phyloP scores from a whole-genome alignment of 64 coral and sea anemone genomes.

The Pocillopora damicornis region DNA sequence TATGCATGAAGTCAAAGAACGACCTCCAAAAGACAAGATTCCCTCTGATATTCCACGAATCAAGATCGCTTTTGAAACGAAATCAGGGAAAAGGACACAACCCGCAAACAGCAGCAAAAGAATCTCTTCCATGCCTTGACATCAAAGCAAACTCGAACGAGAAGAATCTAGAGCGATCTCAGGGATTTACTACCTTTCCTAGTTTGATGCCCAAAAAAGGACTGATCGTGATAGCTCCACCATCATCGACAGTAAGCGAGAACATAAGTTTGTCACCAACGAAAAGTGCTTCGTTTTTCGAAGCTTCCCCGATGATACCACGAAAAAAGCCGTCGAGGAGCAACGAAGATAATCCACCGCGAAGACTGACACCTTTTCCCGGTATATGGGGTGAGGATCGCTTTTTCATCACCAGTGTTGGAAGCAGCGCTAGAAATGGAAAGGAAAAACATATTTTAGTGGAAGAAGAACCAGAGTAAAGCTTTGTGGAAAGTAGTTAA shows the following conservation, averaged over 20 bases:
- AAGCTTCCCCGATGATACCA: background rate
- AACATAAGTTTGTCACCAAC: background rate
- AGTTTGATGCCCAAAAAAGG: background rate
- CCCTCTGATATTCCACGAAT: background rate
- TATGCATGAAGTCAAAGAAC: background rate
- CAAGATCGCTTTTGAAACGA: background rate
- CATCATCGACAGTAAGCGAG: background rate
- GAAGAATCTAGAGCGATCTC: background rate
- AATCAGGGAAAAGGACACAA: background rate
- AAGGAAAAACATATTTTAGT: background rate
- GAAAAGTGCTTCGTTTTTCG: background rate
- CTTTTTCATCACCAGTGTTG: background rate
- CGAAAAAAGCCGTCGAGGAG: background rate
- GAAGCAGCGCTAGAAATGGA: background rate
- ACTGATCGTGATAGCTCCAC: background rate
- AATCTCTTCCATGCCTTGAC: background rate
- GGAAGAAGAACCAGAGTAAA: background rate
- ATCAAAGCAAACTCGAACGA: background rate
- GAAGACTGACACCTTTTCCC: background rate
- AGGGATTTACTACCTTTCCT: background rate
- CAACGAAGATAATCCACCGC: background rate
- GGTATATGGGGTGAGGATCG: background rate
- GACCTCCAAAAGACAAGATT: background rate
- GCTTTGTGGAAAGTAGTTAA: background rate
- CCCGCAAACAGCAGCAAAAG: background rate